Percentiles rank a stretch among this genome's conserved stretches.
Conservation (phyloP, 2,113 vertebrate species). For the Proterorhinus semilunaris region DNA sequence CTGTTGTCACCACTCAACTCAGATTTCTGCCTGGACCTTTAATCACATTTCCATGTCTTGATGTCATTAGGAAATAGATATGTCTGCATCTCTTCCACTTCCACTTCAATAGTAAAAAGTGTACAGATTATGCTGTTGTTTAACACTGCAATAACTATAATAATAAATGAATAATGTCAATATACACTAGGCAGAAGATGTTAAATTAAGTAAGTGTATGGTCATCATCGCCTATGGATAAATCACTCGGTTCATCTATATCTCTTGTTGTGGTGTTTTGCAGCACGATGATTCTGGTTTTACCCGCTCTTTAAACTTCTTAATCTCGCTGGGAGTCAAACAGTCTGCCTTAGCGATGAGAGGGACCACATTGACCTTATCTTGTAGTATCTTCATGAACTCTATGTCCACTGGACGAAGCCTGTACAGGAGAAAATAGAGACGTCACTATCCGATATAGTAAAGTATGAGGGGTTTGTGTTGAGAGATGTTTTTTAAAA, state of each 20-base stretch:
- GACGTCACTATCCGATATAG: neutral
- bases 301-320: conserved; percentile 89
- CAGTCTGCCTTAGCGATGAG: conserved; percentile 92
- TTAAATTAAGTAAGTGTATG: too few relatives aligned
- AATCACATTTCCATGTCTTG: neutral
- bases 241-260: neutral
- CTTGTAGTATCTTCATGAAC: conserved; percentile 92
- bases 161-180: too few relatives aligned
- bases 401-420: conserved; percentile 89
- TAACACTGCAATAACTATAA: neutral
- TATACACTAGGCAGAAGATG: too few relatives aligned
- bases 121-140: neutral
- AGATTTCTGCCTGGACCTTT: neutral
- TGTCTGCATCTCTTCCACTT: neutral
- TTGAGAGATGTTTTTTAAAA: too few relatives aligned
- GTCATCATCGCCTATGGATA: too few relatives aligned
- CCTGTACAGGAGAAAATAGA: conserved; percentile 57
- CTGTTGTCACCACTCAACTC: neutral
- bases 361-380: conserved; percentile 92
- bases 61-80: neutral
- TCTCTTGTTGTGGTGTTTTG: neutral
- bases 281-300: conserved; percentile 17
- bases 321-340: conserved; percentile 85
- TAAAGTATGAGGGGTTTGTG: neutral
- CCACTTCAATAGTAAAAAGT: neutral